Conservation (phyloP, 2,797 vertebrate genomes). For the Taeniopygia guttata region DNA sequence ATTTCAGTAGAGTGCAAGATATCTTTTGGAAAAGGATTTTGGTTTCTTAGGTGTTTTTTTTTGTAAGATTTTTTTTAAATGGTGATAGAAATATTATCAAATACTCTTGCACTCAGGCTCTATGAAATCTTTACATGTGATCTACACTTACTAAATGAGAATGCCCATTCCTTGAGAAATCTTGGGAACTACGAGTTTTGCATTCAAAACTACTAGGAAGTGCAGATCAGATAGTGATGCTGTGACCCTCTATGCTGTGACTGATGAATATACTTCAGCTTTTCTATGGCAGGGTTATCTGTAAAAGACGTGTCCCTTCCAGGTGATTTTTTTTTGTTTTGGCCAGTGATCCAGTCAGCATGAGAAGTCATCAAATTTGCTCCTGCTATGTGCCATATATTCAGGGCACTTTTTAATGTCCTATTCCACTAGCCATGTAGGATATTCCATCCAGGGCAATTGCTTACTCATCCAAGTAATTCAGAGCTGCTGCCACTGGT, state of each 20-base stretch:
- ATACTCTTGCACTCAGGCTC: background rate
- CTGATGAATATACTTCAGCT: background rate
- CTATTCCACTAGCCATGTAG: too few species aligned
- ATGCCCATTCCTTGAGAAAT: background rate
- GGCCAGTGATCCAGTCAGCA: background rate
- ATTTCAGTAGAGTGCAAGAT: background rate
- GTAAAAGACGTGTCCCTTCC: background rate
- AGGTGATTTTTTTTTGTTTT: background rate
- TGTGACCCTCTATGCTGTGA: background rate
- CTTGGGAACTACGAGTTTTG: background rate
- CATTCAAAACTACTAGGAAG: background rate
- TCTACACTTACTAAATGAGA: background rate
- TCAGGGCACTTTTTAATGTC: background rate
- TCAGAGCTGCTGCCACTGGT: background rate
- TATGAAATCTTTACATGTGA: background rate
- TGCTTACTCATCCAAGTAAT: background rate
- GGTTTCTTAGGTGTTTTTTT: background rate
- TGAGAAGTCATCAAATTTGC: background rate
- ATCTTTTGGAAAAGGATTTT: background rate
- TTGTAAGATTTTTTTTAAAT: background rate
- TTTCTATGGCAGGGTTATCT: background rate
- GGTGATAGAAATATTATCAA: background rate
- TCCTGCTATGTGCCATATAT: background rate
- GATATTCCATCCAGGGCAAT: background rate
- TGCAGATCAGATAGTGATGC: background rate